phyloP scores from a whole-genome alignment of 2,113 vertebrate species.

The Cephalophus harveyi region DNA sequence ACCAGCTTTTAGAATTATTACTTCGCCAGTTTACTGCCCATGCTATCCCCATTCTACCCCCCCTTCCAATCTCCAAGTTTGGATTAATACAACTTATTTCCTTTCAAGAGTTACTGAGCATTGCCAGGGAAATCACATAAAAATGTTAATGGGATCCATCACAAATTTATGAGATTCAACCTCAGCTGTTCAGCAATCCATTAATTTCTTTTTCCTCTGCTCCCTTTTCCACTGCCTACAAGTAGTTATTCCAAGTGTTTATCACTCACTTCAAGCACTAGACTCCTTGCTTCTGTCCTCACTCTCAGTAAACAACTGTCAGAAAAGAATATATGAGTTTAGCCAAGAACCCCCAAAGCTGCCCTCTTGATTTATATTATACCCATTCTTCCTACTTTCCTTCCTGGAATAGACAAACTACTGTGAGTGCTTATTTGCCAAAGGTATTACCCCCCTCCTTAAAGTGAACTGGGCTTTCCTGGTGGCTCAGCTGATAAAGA shows the following conservation, averaged over 20 bases:
- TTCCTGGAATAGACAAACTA: neutral
- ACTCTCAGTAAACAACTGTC: neutral
- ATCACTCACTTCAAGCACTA: neutral
- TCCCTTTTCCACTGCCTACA: neutral
- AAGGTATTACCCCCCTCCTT: neutral
- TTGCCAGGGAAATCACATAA: neutral
- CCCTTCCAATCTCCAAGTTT: neutral
- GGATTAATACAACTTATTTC: neutral
- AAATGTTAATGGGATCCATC: neutral
- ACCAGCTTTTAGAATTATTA: neutral
- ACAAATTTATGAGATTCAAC: slow-evolving; percentile 18
- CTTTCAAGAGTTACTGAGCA: neutral
- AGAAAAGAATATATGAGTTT: neutral
- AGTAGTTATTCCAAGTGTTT: neutral
- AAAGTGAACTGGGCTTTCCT: neutral
- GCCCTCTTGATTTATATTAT: neutral
- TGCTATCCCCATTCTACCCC: neutral
- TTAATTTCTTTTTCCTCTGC: neutral
- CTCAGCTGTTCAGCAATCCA: neutral
- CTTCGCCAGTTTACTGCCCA: neutral
- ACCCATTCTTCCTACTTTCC: neutral
- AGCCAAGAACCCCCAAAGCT: neutral
- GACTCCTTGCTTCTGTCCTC: neutral
- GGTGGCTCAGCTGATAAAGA: neutral
- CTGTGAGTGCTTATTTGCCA: neutral